Evolutionary conservation across 2,888 invertebrate genomes (phyloP).

Genomic region (Autographa pulchrina): DNA sequence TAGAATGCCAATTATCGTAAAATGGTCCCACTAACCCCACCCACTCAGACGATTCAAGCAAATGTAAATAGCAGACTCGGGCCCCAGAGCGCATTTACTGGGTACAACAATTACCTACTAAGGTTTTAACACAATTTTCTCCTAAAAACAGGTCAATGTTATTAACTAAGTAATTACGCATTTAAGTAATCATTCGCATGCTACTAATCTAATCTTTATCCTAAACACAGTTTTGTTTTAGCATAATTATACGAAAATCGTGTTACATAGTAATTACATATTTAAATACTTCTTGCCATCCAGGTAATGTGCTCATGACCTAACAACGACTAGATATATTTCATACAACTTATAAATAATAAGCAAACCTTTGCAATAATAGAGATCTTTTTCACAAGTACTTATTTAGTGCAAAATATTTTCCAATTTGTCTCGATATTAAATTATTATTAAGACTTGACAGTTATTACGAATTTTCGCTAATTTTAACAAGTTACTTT

Average conservation of each 20-base stretch:
- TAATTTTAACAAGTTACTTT: not conserved
- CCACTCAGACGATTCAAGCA: too few relatives aligned
- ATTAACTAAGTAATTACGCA: not conserved
- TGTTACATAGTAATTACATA: not conserved
- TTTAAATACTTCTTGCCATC: not conserved
- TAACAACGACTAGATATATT: not conserved
- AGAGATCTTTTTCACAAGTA: not conserved
- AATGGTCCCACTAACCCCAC: too few relatives aligned
- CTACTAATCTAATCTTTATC: not conserved
- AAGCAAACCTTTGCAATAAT: not conserved
- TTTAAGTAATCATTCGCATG: not conserved
- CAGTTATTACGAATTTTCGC: too few relatives aligned
- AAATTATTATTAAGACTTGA: too few relatives aligned
- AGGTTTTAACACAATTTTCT: not conserved
- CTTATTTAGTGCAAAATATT: not conserved
- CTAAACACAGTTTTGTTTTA: too few relatives aligned
- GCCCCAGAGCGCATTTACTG: slow-evolving; percentile 3
- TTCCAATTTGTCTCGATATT: not conserved
- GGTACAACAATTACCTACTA: not conserved
- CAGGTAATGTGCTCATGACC: not conserved
- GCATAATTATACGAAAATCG: not conserved
- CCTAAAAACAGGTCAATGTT: not conserved
- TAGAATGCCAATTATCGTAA: too few relatives aligned
- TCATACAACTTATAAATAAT: not conserved
- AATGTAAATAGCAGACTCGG: too few relatives aligned